Evolutionary conservation across 2,888 invertebrate genomes (phyloP).

Genomic region (Patella depressa): DNA sequence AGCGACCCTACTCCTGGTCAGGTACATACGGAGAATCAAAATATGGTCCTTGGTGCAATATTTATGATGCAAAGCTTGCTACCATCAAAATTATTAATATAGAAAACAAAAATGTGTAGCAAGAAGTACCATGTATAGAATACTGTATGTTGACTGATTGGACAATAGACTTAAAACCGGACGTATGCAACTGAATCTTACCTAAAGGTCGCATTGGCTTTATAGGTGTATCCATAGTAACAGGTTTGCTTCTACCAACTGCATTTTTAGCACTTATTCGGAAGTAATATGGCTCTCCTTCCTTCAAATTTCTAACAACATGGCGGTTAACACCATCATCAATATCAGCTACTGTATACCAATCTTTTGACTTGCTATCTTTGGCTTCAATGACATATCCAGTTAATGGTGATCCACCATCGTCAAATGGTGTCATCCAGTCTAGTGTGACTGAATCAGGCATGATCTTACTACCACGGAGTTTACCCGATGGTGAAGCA

Average conservation of each 20-base stretch:
- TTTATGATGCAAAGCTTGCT: no score
- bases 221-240: conserved; percentile 72
- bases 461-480: conserved; percentile 84
- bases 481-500: conserved; percentile 64
- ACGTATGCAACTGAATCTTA: conserved; percentile 32
- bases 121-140: no score
- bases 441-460: conserved; percentile 83
- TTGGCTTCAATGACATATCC: conserved; percentile 74
- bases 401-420: conserved; percentile 63
- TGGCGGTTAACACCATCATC: conserved; percentile 37
- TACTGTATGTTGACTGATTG: no score
- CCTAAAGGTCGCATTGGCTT: conserved; percentile 62
- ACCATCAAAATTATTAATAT: no score
- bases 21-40: no score
- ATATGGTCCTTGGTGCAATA: no score
- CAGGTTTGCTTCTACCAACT: conserved; percentile 81
- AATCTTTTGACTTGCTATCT: conserved; percentile 80
- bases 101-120: no score
- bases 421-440: conserved; percentile 63
- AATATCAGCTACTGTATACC: conserved; percentile 75
- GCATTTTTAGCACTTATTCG: conserved; percentile 88
- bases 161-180: no score
- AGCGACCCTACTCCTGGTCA: no score
- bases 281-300: conserved; percentile 93
- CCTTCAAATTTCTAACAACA: conserved; percentile 76